phyloP scores from a whole-genome alignment of 2,113 vertebrate species.

The Stercorarius parasiticus region DNA sequence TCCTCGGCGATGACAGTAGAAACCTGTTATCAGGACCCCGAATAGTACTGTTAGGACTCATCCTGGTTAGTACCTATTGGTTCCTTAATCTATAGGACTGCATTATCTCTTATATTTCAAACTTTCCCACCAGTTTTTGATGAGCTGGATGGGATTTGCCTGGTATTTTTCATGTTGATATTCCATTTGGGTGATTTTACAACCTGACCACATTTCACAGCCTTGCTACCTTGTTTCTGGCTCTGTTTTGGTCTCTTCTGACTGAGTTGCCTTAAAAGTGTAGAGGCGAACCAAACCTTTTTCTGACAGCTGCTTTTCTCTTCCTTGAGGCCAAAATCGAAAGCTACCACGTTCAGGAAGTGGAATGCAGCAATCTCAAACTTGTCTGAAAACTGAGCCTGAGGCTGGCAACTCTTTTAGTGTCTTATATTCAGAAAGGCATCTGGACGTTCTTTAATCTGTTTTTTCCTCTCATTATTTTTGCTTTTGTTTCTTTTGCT shows the following conservation, averaged over 20 bases:
- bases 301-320: not conserved
- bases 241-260: not conserved
- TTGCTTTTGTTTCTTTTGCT: not conserved
- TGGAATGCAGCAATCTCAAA: constrained; percentile 2
- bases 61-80: not conserved
- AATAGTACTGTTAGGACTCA: not conserved
- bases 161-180: not conserved
- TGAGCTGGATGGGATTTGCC: not conserved
- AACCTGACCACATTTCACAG: not conserved
- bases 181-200: not conserved
- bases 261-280: not conserved
- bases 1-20: not conserved
- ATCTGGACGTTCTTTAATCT: not conserved
- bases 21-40: not conserved
- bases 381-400: constrained; percentile 1
- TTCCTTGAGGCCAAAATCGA: not conserved
- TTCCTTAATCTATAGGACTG: not conserved
- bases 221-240: not conserved
- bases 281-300: not conserved
- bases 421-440: not conserved
- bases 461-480: not conserved
- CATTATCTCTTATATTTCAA: not conserved
- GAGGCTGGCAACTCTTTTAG: not conserved
- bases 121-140: not conserved
- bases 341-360: not conserved